phyloP scores from a whole-genome alignment of 2,797 vertebrate genomes.

The Ceryle rudis region DNA sequence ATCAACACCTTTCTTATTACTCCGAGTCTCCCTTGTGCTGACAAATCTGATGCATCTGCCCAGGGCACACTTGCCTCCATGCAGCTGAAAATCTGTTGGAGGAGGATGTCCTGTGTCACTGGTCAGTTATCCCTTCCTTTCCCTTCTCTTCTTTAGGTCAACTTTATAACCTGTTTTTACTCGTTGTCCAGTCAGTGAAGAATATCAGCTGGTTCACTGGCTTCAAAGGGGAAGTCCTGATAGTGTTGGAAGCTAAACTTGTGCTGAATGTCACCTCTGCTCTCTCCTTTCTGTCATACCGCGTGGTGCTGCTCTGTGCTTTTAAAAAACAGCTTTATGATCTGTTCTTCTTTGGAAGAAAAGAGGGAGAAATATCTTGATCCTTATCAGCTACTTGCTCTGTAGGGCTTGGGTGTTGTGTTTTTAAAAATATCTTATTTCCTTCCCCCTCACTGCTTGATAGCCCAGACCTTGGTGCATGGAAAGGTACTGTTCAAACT shows the following conservation, averaged over 20 bases:
- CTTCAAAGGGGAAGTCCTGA: not conserved
- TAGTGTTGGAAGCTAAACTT: not conserved
- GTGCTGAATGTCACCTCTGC: not conserved
- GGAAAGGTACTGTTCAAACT: not conserved
- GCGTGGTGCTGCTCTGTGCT: not conserved
- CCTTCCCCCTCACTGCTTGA: accelerated
- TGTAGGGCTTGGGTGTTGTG: not conserved
- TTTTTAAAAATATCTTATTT: not conserved
- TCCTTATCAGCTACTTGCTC: not conserved
- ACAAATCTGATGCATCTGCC: not conserved
- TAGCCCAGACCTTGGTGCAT: not conserved
- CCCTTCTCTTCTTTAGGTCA: not conserved
- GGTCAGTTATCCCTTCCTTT: not conserved
- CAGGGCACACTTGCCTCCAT: not conserved
- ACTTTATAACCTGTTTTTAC: not conserved
- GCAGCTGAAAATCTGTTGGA: not conserved
- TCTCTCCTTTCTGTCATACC: not conserved
- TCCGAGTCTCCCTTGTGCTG: not conserved
- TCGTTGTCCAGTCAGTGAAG: not conserved
- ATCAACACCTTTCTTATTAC: not conserved
- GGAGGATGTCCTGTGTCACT: not conserved
- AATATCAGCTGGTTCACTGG: not conserved
- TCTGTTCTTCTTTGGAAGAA: not conserved
- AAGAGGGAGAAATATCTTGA: not conserved
- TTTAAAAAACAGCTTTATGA: not conserved